phyloP scores from a whole-genome alignment of 2,113 vertebrate species.

The Gobiocypris rarus region DNA sequence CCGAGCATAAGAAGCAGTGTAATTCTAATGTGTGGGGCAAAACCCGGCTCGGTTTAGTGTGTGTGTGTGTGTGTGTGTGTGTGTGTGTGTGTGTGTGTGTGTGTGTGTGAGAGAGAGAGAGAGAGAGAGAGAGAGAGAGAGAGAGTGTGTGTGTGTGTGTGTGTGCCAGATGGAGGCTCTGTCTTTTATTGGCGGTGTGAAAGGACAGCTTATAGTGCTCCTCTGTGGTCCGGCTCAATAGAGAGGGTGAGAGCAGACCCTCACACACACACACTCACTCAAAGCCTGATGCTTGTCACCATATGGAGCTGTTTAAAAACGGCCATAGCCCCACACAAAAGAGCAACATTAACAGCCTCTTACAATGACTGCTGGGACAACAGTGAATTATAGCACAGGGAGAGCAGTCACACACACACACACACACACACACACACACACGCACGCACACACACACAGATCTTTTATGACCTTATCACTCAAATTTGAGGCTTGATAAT shows the following conservation, averaged over 20 bases:
- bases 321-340: conserved; percentile 63
- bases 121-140: conserved; percentile 26
- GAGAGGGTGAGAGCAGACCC: conserved; percentile 51
- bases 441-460: neutral
- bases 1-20: conserved; percentile 92
- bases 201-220: conserved; percentile 91
- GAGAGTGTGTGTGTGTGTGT: neutral
- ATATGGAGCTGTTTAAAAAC: conserved; percentile 68
- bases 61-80: conserved; percentile 72
- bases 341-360: conserved; percentile 60
- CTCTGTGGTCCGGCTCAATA: conserved; percentile 85
- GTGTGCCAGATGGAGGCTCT: conserved; percentile 88
- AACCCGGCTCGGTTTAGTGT: conserved; percentile 12
- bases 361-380: conserved; percentile 54
- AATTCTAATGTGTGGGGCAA: conserved; percentile 86
- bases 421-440: neutral
- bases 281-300: conserved; percentile 71
- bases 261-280: conserved; percentile 54
- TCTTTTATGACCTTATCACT: neutral
- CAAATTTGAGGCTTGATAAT: conserved; percentile 3
- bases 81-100: no score
- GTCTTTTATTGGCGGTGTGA: conserved; percentile 80
- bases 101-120: conserved; percentile 72
- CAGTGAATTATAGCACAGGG: conserved; percentile 50
- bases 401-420: conserved; percentile 12